Evolutionary conservation across 2,888 invertebrate genomes (phyloP), one percentile per base, ranked within the genome.

Genomic region (Dendrolimus pini): DNA sequence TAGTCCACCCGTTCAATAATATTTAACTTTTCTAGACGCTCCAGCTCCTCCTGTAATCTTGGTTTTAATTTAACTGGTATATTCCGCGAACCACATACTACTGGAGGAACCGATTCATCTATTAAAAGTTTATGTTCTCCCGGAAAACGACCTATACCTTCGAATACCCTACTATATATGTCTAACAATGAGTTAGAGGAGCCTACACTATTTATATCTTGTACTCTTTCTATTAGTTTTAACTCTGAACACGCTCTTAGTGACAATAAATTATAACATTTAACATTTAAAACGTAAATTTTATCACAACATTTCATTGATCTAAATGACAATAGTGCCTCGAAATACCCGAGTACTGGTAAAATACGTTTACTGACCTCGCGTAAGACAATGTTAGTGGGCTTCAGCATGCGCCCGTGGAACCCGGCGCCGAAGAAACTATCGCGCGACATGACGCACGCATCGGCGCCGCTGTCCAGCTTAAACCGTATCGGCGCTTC

Each of bases 1-100:
- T 64, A 58, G 13, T 41, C 18, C 2, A 65, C 64, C 53, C 59
- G 61, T 55, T 55, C 56, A 14, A 41, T 61, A n/a, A n/a, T n/a
- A n/a, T n/a, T n/a, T n/a, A n/a, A n/a, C n/a, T n/a, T n/a, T n/a
- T n/a, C n/a, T n/a, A 63, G 61, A 6, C 59, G 53, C 58, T 61
- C 55, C 12, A 60, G 12, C 54, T 62, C 59, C 8, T 55, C 54
- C 47, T 56, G 12, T 12, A 62, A 53, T 13, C 54, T 47, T 10
- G 55, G 52, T 30, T n/a, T 56, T n/a, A 58, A 41, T 10, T 54
- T 54, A 2, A 59, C 13, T n/a, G 57, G 54, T 41, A 61, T 55
- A 54, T 60, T 60, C 2, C 56, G 10, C 12, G 53, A 41, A 41
- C 56, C 41, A 56, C 54, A 41, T 1, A 60, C 47, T 2, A 56